Evolutionary conservation across 1,140 invertebrate species (phyloP).

Genomic region (Maniola jurtina): DNA sequence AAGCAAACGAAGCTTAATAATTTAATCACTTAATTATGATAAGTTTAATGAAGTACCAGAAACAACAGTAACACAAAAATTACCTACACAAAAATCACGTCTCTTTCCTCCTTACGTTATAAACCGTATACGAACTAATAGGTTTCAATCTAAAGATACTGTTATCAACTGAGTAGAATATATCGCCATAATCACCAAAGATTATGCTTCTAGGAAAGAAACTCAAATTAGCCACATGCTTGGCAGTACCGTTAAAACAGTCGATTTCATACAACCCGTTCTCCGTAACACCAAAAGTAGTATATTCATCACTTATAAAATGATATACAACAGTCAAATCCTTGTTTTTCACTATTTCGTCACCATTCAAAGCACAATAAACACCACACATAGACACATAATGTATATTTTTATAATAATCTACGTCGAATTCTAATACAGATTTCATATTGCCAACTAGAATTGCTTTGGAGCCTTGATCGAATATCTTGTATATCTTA

Average conservation of each 20-base stretch:
- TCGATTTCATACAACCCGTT: constrained; percentile 56
- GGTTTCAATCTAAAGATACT: constrained; percentile 60
- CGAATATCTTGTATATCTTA: constrained; percentile 57
- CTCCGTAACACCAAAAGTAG: constrained; percentile 51
- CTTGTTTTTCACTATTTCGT: constrained; percentile 56
- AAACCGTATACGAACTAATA: constrained; percentile 58
- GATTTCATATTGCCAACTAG: constrained; percentile 53
- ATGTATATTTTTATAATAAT: constrained; percentile 57
- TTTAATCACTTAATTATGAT: too few species aligned
- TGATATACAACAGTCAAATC: constrained; percentile 56
- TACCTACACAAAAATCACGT: constrained; percentile 18
- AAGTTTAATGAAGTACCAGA: too few species aligned
- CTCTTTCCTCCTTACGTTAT: constrained; percentile 44
- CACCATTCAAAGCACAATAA: constrained; percentile 51
- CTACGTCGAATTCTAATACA: constrained; percentile 63
- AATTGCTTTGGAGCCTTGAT: constrained; percentile 38
- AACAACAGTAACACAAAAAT: constrained; percentile 7
- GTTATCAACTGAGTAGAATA: constrained; percentile 59
- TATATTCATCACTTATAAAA: constrained; percentile 54
- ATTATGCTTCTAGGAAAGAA: constrained; percentile 59
- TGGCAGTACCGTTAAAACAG: constrained; percentile 61
- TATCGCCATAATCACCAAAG: constrained; percentile 70
- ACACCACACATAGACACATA: constrained; percentile 65
- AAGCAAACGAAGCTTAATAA: too few species aligned
- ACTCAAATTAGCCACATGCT: constrained; percentile 48